Base-by-base conservation (phyloP, 2,113 vertebrate genomes). In the Lepus americanus region DNA sequence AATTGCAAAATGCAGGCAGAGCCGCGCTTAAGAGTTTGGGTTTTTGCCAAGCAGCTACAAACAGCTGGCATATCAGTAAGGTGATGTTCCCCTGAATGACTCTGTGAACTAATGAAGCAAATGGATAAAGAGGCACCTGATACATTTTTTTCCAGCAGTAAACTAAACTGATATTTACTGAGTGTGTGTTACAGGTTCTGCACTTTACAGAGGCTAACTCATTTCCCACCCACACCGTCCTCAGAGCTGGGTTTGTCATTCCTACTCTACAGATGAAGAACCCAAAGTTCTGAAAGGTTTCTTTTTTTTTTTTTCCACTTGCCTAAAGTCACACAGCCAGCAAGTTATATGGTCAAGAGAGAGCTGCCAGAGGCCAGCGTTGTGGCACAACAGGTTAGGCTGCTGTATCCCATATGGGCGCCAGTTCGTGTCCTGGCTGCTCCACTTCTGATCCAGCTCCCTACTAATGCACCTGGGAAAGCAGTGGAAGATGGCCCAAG, bases 151-250 rank as follows among this genome's bases (percentile, higher is more conserved):
- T 78, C 64, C 51, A 77, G 74, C 36, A 10, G 25, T 12, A 59
- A 59, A 49, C 70, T 27, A 78, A 92, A 27, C 27, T 11, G 25
- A 22, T 33, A 44, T 29, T 66, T 55, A 72, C 3, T 6, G 55
- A 78, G 8, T 3, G 2, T 2, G 0, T 36, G 5, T n/a, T 1
- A 5, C 49, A 29, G 8, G 12, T 11, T 27, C 31, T 10, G 51
- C 39, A 12, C n/a, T 39, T 53, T 7, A 22, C 44, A 10, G 29
- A 20, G 25, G 31, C 17, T 5, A 16, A 29, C n/a, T 82, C 39
- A 27, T 53, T 27, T 39, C n/a, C 16, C 16, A 33, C 25, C n/a
- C 29, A 1, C 36, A 36, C 36, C 36, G 36, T 36, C 36, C 36
- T 36, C 36, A 36, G 36, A 36, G 36, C 16, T 14, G 39, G n/a